Conservation (phyloP, 2,113 vertebrate species). For the Melanerpes aurifrons region DNA sequence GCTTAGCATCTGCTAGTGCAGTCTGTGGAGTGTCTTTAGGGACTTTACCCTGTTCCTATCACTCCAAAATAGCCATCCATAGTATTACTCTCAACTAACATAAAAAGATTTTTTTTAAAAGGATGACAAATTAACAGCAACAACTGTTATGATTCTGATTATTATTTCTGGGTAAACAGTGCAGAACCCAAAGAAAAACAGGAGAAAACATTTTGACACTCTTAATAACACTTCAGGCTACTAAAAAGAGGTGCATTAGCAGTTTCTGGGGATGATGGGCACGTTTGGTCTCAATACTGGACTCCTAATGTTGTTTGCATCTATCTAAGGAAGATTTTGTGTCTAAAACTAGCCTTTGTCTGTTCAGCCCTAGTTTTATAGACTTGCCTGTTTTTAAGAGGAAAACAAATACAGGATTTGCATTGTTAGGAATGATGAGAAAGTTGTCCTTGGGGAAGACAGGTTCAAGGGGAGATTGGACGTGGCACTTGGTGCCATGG, state of each 20-base stretch:
- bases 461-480: no score
- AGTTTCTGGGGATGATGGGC: neutral
- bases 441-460: no score
- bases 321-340: neutral
- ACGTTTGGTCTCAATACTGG: neutral
- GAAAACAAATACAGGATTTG: no score
- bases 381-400: no score
- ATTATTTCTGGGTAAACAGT: neutral
- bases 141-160: neutral
- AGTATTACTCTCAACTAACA: neutral
- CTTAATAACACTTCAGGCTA: neutral
- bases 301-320: neutral
- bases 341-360: neutral
- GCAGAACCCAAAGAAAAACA: neutral
- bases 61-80: neutral
- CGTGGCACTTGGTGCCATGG: no score
- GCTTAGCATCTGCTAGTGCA: neutral
- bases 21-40: neutral
- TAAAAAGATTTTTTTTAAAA: neutral
- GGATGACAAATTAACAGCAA: neutral
- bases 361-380: no score
- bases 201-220: neutral
- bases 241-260: accelerated
- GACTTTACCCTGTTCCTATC: neutral
- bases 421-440: no score